Evolutionary conservation across 2,797 vertebrate genomes (phyloP), one percentile per base, ranked within the genome.

Genomic region (Peromyscus eremicus): DNA sequence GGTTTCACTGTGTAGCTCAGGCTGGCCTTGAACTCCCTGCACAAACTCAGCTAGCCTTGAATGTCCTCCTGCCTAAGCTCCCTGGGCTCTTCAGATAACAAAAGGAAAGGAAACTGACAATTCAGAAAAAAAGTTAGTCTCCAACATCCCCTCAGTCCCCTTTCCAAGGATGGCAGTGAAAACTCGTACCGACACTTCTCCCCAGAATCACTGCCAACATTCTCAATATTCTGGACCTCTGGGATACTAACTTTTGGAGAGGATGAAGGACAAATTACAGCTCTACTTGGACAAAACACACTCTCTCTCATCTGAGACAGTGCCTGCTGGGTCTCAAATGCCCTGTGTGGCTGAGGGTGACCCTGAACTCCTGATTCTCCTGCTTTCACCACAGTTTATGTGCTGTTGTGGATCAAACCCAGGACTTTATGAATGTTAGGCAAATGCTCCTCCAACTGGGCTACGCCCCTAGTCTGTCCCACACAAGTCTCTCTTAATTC

Each of bases 161-260:
- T 93, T 40, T 88, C 19, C 29, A 91, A 91, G 57, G 77, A 93
- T 55, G 29, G 49, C 49, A n/a, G 46, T 89, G 57, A 66, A 94
- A 71, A 21, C 25, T 40, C 5, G 4, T 3, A 34, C 4, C 6
- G 37, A 60, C 2, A 23, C 64, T 84, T 95, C 88, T 55, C 79
- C 52, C 37, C 14, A 68, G 76, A 46, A 84, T 60, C 75, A 92
- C 1, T 37, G 81, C 70, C 49, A 85, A 62, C 73, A 70, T 70
- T 91, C 46, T 95, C 75, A 92, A 85, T 77, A 81, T 79, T 96
- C 68, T 71, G 34, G 14, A 92, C 9, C 12, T 27, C 57, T 55
- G 23, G 27, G 87, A 23, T 85, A 94, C 57, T 49, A 79, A 84
- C 21, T 37, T 89, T 89, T 85, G 82, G 23, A 83, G 77, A 97